Evolutionary conservation across 2,888 invertebrate species (phyloP).

Genomic region (Tridacna gigas): DNA sequence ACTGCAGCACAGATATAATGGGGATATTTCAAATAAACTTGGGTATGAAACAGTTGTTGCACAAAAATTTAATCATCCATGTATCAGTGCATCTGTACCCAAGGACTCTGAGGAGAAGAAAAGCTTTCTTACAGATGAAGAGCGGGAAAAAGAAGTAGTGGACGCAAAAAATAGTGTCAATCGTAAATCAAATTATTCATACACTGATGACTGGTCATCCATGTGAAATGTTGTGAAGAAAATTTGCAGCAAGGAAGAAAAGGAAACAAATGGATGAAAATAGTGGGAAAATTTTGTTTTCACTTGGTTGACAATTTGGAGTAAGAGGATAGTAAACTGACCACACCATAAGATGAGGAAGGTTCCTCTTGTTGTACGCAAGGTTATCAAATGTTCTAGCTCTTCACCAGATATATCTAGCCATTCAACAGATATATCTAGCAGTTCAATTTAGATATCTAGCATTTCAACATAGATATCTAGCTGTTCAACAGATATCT

Average conservation of each 20-base stretch:
- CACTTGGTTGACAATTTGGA: too few species aligned
- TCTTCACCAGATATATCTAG: too few species aligned
- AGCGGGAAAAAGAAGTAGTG: conserved; percentile 25
- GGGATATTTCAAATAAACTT: conserved; percentile 58
- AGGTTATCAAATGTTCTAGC: too few species aligned
- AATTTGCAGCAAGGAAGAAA: background rate
- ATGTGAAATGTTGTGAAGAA: conserved; percentile 3
- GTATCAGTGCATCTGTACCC: conserved; percentile 48
- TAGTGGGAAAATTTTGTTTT: background rate
- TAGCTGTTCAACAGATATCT: too few species aligned
- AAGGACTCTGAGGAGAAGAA: conserved; percentile 47
- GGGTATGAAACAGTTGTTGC: conserved; percentile 52
- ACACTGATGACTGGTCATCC: conserved; percentile 41
- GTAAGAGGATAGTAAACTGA: too few species aligned
- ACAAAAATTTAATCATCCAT: conserved; percentile 53
- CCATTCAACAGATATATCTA: too few species aligned
- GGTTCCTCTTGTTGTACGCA: too few species aligned
- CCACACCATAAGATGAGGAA: too few species aligned
- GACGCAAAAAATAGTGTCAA: conserved; percentile 42
- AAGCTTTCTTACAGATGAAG: conserved; percentile 40
- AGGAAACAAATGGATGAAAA: background rate
- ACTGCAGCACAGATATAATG: conserved; percentile 60
- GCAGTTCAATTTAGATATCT: too few species aligned
- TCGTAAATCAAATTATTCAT: conserved; percentile 49
- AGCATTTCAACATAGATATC: too few species aligned